Conservation (phyloP, 2,113 vertebrate species). For the Tinamus guttatus region DNA sequence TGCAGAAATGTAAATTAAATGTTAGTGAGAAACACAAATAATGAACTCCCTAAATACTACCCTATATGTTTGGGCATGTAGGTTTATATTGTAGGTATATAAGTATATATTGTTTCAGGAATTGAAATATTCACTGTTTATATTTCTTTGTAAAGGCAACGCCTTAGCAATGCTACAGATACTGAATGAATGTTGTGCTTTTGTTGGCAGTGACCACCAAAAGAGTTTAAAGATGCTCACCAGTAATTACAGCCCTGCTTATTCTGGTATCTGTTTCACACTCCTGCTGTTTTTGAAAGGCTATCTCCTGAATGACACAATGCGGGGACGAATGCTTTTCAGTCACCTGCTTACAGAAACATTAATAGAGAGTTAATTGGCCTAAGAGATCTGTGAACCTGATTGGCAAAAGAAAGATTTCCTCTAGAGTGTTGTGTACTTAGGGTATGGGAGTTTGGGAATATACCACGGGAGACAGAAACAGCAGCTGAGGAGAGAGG, state of each 20-base stretch:
- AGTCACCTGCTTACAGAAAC: neutral
- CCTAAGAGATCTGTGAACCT: neutral
- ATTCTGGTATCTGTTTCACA: neutral
- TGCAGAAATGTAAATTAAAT: neutral
- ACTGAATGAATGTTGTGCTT: neutral
- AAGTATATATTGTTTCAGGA: neutral
- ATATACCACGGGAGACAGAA: neutral
- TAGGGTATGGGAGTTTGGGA: neutral
- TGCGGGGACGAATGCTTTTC: neutral
- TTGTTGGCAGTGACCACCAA: neutral
- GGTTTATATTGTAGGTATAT: no score
- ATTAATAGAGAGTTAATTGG: neutral
- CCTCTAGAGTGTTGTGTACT: neutral
- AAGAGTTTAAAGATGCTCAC: accelerated
- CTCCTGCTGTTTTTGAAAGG: neutral
- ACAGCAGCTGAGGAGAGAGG: neutral
- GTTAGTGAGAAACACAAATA: neutral
- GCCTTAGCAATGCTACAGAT: neutral
- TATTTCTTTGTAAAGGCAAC: neutral
- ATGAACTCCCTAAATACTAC: neutral
- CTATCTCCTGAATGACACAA: neutral
- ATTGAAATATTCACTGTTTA: neutral
- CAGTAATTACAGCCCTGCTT: neutral
- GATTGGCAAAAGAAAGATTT: neutral
- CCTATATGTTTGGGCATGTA: neutral